phyloP scores from a whole-genome alignment of 2,797 vertebrate species.

The Rhinichthys osculus region DNA sequence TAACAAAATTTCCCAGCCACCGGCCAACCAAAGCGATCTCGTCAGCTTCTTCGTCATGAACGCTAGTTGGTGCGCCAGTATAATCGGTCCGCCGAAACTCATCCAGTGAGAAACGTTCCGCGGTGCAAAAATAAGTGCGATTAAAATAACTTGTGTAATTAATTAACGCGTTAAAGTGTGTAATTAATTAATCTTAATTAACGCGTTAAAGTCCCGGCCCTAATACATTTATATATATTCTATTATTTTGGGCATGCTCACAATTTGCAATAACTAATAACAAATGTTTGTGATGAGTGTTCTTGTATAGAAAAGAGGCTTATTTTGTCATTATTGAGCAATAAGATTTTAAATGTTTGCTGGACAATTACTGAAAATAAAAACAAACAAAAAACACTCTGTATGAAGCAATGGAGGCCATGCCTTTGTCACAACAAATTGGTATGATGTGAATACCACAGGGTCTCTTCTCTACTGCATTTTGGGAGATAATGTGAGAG shows the following conservation, averaged over 20 bases:
- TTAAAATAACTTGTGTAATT: too few species aligned
- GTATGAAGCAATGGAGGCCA: conserved; percentile 3
- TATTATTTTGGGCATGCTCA: conserved; percentile 9
- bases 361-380: background rate
- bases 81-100: too few species aligned
- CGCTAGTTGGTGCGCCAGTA: too few species aligned
- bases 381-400: background rate
- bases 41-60: too few species aligned
- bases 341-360: background rate
- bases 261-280: background rate
- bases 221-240: too few species aligned
- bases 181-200: too few species aligned
- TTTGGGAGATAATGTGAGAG: conserved; percentile 23
- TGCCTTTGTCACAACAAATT: conserved; percentile 2
- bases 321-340: background rate
- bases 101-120: too few species aligned
- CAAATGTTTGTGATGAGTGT: conserved; percentile 2
- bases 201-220: too few species aligned
- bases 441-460: conserved; percentile 34
- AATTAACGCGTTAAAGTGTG: too few species aligned
- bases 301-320: conserved; percentile 11
- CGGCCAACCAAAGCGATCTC: too few species aligned
- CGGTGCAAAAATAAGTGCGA: too few species aligned
- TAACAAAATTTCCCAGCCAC: too few species aligned
- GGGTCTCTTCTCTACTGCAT: conserved; percentile 16